phyloP scores from a whole-genome alignment of 2,888 invertebrate species.

The Cataglyphis livida region DNA sequence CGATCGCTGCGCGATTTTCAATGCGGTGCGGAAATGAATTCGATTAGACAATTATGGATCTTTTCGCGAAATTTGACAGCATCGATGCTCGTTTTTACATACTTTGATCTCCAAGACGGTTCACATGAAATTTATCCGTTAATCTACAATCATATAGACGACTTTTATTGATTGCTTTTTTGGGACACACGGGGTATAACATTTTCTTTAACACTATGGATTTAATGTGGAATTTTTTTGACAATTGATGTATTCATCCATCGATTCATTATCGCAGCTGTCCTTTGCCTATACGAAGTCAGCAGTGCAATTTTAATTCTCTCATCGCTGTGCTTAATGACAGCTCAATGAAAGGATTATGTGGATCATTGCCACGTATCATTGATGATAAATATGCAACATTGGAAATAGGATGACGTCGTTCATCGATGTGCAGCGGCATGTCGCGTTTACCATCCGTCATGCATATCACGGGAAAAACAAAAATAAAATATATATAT shows the following conservation, averaged over 20 bases:
- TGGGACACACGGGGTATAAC: not conserved
- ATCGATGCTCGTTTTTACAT: not conserved
- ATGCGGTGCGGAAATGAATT: not conserved
- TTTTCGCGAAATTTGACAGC: not conserved
- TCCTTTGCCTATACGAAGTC: conserved; percentile 40
- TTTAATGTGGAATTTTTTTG: not conserved
- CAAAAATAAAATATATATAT: not conserved
- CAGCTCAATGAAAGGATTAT: conserved; percentile 72
- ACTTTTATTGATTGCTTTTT: not conserved
- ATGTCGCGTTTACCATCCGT: conserved; percentile 6
- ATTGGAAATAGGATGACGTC: conserved; percentile 75
- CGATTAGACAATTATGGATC: not conserved
- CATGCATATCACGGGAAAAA: conserved; percentile 3
- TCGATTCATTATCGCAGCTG: not conserved
- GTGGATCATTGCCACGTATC: conserved; percentile 81
- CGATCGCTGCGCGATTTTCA: conserved; percentile 26
- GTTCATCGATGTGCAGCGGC: conserved; percentile 60
- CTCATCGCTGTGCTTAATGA: conserved; percentile 54
- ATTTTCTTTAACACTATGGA: not conserved
- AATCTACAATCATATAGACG: not conserved
- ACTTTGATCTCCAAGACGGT: not conserved
- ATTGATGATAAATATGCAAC: conserved; percentile 78
- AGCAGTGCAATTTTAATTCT: conserved; percentile 53
- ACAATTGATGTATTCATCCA: not conserved
- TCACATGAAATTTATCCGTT: not conserved